Conservation (phyloP, 2,888 invertebrate species). For the Lissocephala sabroskyi region DNA sequence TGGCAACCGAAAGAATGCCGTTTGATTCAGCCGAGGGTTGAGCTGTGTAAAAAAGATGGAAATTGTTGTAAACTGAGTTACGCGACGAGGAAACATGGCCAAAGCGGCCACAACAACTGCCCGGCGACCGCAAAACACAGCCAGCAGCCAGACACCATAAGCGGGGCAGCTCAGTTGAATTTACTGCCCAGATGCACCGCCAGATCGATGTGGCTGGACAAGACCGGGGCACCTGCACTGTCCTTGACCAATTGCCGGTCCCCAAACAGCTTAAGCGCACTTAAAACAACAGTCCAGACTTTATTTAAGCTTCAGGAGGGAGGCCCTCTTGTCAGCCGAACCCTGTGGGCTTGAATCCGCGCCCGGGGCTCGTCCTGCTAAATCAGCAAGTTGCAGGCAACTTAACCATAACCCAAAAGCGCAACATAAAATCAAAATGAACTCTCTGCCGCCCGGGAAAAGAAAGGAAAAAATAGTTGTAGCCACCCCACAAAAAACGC, state of each 20-base stretch:
- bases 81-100: slow-evolving; percentile 23
- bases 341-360: too few species aligned
- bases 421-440: slow-evolving; percentile 61
- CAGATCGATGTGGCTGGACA: too few species aligned
- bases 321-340: too few species aligned
- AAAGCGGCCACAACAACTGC: slow-evolving; percentile 36
- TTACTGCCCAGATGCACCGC: too few species aligned
- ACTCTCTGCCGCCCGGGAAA: slow-evolving; percentile 51
- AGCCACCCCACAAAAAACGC: slow-evolving; percentile 3
- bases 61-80: slow-evolving; percentile 30
- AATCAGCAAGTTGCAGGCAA: slow-evolving; percentile 39
- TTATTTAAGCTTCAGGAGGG: slow-evolving; percentile 36
- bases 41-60: slow-evolving; percentile 17
- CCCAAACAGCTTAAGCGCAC: slow-evolving; percentile 48
- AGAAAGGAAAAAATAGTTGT: slow-evolving; percentile 6
- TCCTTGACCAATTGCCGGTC: slow-evolving; percentile 11
- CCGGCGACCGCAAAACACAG: slow-evolving; percentile 13
- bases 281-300: slow-evolving; percentile 58
- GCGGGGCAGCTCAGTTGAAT: background rate
- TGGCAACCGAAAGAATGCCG: slow-evolving; percentile 8
- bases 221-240: too few species aligned
- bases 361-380: slow-evolving; percentile 15
- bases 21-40: slow-evolving; percentile 8
- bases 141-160: background rate
- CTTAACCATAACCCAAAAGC: slow-evolving; percentile 51